A percentile compares a stretch with the other conserved stretches of the same genome.
These are phyloP conservation scores for Melanaphis sacchari DNA, from an alignment of 1,140 invertebrate species.

Conservation along the genomic window DNA sequence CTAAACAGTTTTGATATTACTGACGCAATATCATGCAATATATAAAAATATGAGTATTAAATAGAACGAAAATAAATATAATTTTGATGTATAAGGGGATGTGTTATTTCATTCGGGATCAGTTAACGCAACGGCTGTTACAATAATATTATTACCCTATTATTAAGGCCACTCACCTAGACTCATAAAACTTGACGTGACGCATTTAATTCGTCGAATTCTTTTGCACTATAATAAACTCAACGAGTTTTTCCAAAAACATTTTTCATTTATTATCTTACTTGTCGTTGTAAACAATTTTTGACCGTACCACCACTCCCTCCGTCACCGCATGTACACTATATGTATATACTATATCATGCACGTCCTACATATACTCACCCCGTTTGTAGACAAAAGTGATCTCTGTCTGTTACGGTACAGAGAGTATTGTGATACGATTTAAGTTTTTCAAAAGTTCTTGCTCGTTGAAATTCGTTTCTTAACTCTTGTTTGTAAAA, in stretches of 20 bases:
- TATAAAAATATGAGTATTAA: not conserved
- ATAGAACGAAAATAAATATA: not conserved
- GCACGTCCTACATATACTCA: too few species aligned
- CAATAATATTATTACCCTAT: not conserved
- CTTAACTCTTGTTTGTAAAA: not conserved
- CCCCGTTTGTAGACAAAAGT: not conserved
- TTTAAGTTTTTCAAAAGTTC: slow-evolving; percentile 13
- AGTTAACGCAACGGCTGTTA: not conserved
- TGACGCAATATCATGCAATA: not conserved
- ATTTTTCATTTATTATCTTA: slow-evolving; percentile 39
- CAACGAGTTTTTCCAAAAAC: not conserved
- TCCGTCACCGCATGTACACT: too few species aligned
- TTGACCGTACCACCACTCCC: not conserved
- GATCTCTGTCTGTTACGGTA: not conserved
- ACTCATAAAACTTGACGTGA: not conserved
- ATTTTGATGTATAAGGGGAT: not conserved
- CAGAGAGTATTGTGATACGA: not conserved
- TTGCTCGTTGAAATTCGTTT: slow-evolving; percentile 30
- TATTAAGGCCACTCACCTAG: not conserved
- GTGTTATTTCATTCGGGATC: not conserved
- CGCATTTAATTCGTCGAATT: not conserved
- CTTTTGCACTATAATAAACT: not conserved
- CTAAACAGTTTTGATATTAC: too few species aligned
- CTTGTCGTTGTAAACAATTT: slow-evolving; percentile 5
- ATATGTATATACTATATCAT: not conserved